Evolutionary conservation across 2,113 vertebrate species (phyloP).

Genomic region (Struthio camelus): DNA sequence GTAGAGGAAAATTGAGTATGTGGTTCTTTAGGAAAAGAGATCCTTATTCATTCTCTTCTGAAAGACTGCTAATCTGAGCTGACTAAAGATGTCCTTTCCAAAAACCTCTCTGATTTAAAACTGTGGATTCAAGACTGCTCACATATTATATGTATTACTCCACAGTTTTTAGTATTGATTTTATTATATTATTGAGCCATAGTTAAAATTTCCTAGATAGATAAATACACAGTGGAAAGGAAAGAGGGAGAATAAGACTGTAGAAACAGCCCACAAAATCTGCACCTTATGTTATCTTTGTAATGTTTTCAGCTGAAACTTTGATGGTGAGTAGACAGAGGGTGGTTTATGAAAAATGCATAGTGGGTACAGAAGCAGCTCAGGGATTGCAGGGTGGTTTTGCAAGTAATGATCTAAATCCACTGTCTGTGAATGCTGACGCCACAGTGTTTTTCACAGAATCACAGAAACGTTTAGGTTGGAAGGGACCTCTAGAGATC

Average conservation of each 20-base stretch:
- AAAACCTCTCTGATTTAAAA: background rate
- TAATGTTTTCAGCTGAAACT: background rate
- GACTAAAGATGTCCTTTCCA: background rate
- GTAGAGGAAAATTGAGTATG: background rate
- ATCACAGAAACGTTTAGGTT: too few relatives aligned
- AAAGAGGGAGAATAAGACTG: background rate
- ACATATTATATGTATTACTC: background rate
- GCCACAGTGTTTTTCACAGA: background rate
- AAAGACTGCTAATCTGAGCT: conserved; percentile 11
- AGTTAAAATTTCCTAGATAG: background rate
- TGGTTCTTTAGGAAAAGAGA: background rate
- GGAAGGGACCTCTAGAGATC: too few relatives aligned
- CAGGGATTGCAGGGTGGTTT: background rate
- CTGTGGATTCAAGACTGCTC: background rate
- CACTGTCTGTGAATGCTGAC: background rate
- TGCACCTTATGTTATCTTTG: background rate
- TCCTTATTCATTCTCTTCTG: background rate
- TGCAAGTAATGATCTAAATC: background rate
- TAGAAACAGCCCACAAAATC: background rate
- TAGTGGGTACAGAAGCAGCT: background rate
- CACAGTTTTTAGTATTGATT: background rate
- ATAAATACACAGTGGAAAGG: background rate
- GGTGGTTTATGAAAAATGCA: background rate
- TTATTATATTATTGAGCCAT: background rate
- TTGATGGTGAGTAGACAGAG: background rate